Evolutionary conservation across 2,113 vertebrate genomes (phyloP), one percentile per base, ranked within the genome.

Genomic region (Mastomys natalensis): DNA sequence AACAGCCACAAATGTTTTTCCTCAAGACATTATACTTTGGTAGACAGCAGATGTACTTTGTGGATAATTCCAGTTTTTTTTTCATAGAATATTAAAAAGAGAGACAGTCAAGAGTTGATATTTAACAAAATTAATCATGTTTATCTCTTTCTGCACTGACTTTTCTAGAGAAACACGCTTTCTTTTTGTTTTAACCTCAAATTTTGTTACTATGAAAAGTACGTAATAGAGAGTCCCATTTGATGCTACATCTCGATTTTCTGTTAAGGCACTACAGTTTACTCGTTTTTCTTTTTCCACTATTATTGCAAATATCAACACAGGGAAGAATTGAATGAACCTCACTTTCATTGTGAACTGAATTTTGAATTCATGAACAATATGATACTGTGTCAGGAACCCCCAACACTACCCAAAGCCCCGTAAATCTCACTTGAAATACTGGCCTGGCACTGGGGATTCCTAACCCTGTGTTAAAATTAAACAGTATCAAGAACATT

Each of bases 61-160:
- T 48, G 24, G 0, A 1, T 89, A 82, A 89, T 91, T 81, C n/a
- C 13, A 1, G 37, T 68, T 96, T 95, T 34, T 62, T 66, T 76
- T 40, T 82, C 45, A 84, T 11, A n/a, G 45, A 84, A 43, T 76
- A 13, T 62, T 85, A 91, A 86, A 45, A 74, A 84, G 53, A 84
- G 55, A 40, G 29, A 66, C 21, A 86, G 29, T 77, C 34, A 84
- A 60, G 34, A 15, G 8, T 76, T 82, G 37, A 73, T 58, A 85
- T 66, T 48, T 95, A 91, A 66, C 81, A 29, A 60, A 95, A 95
- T 92, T 81, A 88, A 77, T 48, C 72, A 7, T 84, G 37, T 92
- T 92, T 81, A 34, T 90, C 64, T 80, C 26, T 22, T 95, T 92
- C 58, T 74, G 31, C 29, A 40, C 62, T 26, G 24, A 53, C 37